Base-by-base conservation (phyloP, 1,140 invertebrate genomes). In the Heliconius nattereri region DNA sequence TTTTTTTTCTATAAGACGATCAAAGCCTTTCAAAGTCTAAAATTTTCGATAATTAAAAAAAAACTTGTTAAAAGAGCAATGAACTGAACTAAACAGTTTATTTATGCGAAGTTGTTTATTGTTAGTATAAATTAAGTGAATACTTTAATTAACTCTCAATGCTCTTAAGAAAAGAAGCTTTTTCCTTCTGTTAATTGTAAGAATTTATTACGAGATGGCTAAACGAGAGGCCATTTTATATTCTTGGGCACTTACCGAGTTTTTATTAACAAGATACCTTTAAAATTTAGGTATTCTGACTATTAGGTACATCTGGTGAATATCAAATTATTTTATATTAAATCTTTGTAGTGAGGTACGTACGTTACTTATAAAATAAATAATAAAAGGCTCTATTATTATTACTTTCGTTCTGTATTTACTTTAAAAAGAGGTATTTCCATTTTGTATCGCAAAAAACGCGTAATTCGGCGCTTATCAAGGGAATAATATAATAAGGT, bases 61-160 rank as follows among this genome's bases (percentile, higher is more conserved):
- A 66, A 45, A 45, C 3, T 60, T 13, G 7, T 57, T 75, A 5
- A 71, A 23, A 54, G 49, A 72, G 76, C 40, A 71, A 72, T 77
- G 19, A 52, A 77, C 49, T 72, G 45, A 72, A 77, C 49, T 76
- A 54, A 71, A 77, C 49, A 19, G 70, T 71, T 77, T 77, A 77
- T 77, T 77, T 77, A 72, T 71, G 75, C 54, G 71, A 77, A 40
- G 75, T 76, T 76, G 75, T 76, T 76, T 76, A 76, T 66, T 76
- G 57, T 71, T 60, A 72, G 7, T 71, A 54, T 77, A 77, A 77
- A 77, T 77, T 77, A 77, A 77, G 76, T 77, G 76, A 77, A 77
- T 77, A 77, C 76, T 77, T 77, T 77, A 77, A 72, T 77, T 77
- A 77, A 77, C 76, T 72, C 76, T 72, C 76, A 72, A 77, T 77